These are phyloP conservation scores for Scelioninae gen. 1 DNA, from an alignment of 2,888 invertebrate genomes.

Conservation along the genomic window DNA sequence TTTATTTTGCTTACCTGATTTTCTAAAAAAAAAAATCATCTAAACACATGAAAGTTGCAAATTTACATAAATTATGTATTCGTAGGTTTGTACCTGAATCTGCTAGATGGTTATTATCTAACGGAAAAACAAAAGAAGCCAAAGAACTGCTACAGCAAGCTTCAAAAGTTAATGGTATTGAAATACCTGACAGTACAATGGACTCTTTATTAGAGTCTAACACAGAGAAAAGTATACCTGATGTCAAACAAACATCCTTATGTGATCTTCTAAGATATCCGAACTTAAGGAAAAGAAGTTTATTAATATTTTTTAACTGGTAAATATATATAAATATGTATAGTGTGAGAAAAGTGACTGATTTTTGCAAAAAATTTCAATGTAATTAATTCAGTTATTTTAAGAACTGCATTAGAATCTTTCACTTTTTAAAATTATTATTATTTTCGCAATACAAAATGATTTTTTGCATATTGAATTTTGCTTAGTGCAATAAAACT, in stretches of 20 bases:
- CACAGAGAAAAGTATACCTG: conserved; percentile 78
- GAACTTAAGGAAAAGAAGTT: conserved; percentile 87
- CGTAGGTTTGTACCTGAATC: conserved; percentile 90
- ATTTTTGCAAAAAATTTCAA: too few species aligned
- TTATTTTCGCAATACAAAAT: too few species aligned
- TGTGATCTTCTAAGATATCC: conserved; percentile 88
- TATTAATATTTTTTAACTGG: conserved; percentile 91
- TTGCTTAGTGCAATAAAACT: too few species aligned
- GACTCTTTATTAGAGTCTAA: conserved; percentile 85
- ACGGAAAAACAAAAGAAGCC: conserved; percentile 87
- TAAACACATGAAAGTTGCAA: not conserved
- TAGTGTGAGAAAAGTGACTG: too few species aligned
- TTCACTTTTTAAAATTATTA: too few species aligned
- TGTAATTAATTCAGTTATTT: too few species aligned
- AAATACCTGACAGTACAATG: conserved; percentile 86
- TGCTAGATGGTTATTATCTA: conserved; percentile 89
- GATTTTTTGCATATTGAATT: too few species aligned
- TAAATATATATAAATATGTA: too few species aligned
- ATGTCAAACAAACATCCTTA: conserved; percentile 84
- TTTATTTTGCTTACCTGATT: conserved; percentile 19
- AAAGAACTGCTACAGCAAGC: conserved; percentile 87
- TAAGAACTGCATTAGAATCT: too few species aligned
- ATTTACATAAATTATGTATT: not conserved
- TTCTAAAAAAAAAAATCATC: not conserved
- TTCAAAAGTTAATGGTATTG: conserved; percentile 88